Conservation (phyloP, 2,888 invertebrate species). For the Notodonta ziczac region DNA sequence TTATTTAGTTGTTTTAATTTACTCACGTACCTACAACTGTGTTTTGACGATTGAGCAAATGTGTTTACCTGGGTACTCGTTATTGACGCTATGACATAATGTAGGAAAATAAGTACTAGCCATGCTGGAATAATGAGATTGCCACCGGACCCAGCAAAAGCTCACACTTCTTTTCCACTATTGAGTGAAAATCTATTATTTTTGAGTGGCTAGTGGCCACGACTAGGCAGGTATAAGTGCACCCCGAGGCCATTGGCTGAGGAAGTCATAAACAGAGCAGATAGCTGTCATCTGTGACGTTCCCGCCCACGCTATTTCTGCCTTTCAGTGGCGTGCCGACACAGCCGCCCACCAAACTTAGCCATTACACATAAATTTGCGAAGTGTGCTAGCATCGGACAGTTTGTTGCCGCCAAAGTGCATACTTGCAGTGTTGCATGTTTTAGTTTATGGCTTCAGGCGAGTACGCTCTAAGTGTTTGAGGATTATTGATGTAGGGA, state of each 20-base stretch:
- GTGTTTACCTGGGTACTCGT: neutral
- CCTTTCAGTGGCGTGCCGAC: constrained; percentile 63
- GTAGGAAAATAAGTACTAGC: too few relatives aligned
- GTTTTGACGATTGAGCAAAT: neutral
- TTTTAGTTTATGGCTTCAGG: constrained; percentile 5
- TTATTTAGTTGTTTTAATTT: too few relatives aligned
- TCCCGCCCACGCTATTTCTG: constrained; percentile 83
- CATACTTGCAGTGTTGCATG: constrained; percentile 31
- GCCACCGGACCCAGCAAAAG: too few relatives aligned
- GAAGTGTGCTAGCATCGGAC: constrained; percentile 57
- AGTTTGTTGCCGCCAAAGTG: constrained; percentile 56
- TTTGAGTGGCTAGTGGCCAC: constrained; percentile 7
- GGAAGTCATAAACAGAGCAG: constrained; percentile 81
- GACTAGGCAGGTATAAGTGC: constrained; percentile 32
- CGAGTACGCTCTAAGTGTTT: constrained; percentile 4
- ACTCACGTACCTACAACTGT: neutral
- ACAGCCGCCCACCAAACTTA: constrained; percentile 57
- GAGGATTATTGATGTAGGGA: constrained; percentile 3
- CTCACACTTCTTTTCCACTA: neutral
- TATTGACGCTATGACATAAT: too few relatives aligned
- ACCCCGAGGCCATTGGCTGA: constrained; percentile 77
- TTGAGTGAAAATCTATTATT: neutral
- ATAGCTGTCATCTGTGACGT: constrained; percentile 79
- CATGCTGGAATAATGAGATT: too few relatives aligned
- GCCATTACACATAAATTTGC: constrained; percentile 59